These are phyloP conservation scores for Sinella curviseta DNA, from an alignment of 1,140 invertebrate species.

Conservation along the genomic window DNA sequence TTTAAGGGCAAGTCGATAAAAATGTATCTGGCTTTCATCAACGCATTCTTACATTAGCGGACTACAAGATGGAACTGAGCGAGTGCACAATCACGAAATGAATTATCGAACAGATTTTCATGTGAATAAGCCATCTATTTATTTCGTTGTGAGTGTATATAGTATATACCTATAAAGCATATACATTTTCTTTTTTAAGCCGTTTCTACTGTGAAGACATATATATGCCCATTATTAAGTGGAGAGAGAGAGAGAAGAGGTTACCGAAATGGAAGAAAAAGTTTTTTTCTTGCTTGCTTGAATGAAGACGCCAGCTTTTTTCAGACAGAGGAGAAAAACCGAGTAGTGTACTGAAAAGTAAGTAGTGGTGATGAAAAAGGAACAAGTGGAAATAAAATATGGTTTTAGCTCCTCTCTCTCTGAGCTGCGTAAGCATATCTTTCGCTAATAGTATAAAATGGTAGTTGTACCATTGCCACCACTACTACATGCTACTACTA, in stretches of 20 bases:
- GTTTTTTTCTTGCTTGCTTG: background rate
- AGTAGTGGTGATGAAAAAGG: no score
- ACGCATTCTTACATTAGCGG: background rate
- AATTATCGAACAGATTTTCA: constrained; percentile 5
- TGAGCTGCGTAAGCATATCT: no score
- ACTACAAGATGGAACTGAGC: background rate
- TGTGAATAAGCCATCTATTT: constrained; percentile 10
- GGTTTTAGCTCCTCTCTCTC: no score
- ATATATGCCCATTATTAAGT: background rate
- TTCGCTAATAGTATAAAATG: background rate
- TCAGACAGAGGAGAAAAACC: no score
- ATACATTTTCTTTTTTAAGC: no score
- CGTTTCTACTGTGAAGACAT: no score
- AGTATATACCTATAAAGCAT: background rate
- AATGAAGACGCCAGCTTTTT: background rate
- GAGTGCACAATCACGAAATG: constrained; percentile 6
- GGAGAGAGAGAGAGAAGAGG: background rate
- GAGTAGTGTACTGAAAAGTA: no score
- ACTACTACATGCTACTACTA: no score
- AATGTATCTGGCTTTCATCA: background rate
- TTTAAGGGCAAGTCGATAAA: no score
- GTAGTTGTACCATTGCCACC: background rate
- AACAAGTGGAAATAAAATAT: background rate
- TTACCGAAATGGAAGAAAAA: constrained; percentile 7
- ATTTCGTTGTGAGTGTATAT: background rate